Base-by-base conservation (phyloP, 2,888 invertebrate genomes). In the Ormyrus labotus region DNA sequence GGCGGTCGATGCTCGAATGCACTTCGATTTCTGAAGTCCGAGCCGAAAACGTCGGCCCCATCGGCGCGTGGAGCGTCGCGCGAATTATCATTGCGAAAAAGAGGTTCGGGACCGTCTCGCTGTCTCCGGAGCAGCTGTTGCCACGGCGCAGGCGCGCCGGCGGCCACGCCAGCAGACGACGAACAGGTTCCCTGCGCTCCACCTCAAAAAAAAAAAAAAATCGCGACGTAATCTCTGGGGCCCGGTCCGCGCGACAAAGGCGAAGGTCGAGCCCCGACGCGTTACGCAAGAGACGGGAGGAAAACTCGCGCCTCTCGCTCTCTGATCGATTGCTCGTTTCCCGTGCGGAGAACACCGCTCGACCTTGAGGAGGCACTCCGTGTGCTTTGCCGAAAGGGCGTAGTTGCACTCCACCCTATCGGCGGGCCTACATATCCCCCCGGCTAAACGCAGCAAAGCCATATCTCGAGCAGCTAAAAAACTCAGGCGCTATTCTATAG, bases 311-410 rank as follows among this genome's bases (percentile, higher is more conserved):
- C 79, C 34, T 34, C 34, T 63, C 61, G 11, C 65, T 11, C n/a
- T 34, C 75, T 61, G 81, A 81, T 81, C 81, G 81, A 81, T 81
- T 61, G 81, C 48, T 48, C 73, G 73, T 60, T 69, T 73, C 73
- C 69, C 77, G 76, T 70, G 13, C 47, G 65, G 73, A 69, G 57
- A 65, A 60, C 71, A 53, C 19, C 67, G 61, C 70, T n/a, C 72
- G 72, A 76, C 80, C 76, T 80, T 76, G 76, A 72, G 57, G 48
- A 19, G 34, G 34, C 34, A 34, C 4, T 34, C 34, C 34, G 34
- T 34, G 34, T 4, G 34, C 34, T 34, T 4, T 34, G 19, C 3
- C 34, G 34, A 34, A 34, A 34, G 34, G 34, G 34, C 34, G 34
- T 2, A 34, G 10, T 64, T 10, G 51, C 61, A 45, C n/a, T 48